Evolutionary conservation across 2,888 invertebrate genomes (phyloP), one percentile per base, ranked within the genome.

Genomic region (Eupithecia subumbrata): DNA sequence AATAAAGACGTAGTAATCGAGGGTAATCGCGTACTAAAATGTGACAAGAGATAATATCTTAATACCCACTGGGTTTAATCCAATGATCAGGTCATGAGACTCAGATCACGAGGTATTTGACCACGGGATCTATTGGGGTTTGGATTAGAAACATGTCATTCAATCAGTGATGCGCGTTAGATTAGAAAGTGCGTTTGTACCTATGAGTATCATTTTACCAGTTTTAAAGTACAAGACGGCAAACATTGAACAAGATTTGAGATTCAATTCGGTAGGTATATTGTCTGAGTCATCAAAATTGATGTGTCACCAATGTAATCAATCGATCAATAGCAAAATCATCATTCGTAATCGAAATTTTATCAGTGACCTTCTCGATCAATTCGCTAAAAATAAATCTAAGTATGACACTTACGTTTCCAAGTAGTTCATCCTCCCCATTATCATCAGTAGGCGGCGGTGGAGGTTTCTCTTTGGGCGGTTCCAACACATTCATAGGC

Each of bases 381-480:
- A 30, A 37, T 37, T 37, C 7, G 3, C 18, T 16, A 18, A 64
- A 18, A 34, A 12, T 40, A 40, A 11, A 4, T n/a, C 11, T 37
- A 66, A 40, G 4, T 11, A 67, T 67, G 34, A n/a, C 77, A 92
- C 93, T 90, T 84, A 93, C 95, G 87, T 91, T 93, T 79, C 92
- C 92, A 66, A 93, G 90, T 75, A 95, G 91, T 84, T 94, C 94
- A 83, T 95, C 89, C 18, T 92, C 93, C 9, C 82, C 83, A 16
- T 76, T 82, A 69, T 95, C 94, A 73, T 96, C 96, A 72, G 95
- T 95, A 0, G 97, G 97, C 3, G 97, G 97, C 16, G 98, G 98
- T 2, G 98, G 98, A 43, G 98, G 98, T 85, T 98, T 98, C 86
- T 97, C 97, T 85, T 96, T 97, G n/a, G 97, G 97, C 18, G 98